These are phyloP conservation scores for Tapirus indicus DNA, from an alignment of 2,797 vertebrate genomes.

Conservation along the genomic window DNA sequence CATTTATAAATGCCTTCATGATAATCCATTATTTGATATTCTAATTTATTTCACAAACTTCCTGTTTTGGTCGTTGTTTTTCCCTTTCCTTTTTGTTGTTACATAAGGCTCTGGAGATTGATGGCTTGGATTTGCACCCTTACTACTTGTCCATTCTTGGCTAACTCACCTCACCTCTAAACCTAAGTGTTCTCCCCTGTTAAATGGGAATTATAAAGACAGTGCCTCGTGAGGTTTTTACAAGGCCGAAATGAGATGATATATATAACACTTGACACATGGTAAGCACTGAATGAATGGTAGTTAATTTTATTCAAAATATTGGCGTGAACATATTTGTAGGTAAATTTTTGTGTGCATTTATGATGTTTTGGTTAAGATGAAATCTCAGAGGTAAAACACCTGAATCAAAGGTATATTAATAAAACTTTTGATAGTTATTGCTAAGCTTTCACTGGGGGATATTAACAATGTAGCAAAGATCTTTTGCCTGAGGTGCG, in stretches of 20 bases:
- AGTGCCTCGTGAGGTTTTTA: background rate
- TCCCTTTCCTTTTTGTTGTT: background rate
- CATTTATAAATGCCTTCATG: background rate
- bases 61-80: background rate
- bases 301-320: background rate
- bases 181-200: background rate
- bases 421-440: background rate
- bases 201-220: background rate
- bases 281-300: background rate
- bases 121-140: background rate
- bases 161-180: background rate
- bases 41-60: no score
- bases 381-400: background rate
- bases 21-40: background rate
- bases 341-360: background rate
- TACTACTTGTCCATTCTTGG: background rate
- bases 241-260: background rate
- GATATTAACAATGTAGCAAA: background rate
- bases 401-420: background rate
- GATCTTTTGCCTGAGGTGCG: background rate
- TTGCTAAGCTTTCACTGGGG: background rate
- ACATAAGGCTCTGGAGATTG: background rate
- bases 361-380: background rate
- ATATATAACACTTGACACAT: accelerated
- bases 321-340: background rate